These are phyloP conservation scores for Syngnathus rostellatus DNA, from an alignment of 2,797 vertebrate species.

Conservation along the genomic window DNA sequence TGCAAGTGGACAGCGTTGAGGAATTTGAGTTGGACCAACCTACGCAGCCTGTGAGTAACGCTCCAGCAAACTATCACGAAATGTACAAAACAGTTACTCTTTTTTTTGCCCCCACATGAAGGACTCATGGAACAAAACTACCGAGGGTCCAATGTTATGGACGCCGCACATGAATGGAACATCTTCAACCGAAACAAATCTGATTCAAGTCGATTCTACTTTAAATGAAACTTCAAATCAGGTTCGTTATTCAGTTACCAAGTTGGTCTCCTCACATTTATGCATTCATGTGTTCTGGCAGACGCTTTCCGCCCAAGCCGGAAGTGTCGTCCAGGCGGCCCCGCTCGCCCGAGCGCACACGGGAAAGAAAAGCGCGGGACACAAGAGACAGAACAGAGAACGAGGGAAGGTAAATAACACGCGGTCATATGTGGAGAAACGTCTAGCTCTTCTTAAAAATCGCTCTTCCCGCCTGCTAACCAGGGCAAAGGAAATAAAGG, in stretches of 20 bases:
- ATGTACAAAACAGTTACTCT: neutral
- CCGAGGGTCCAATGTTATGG: conserved; percentile 34
- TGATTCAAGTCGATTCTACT: conserved; percentile 39
- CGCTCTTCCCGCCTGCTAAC: conserved; percentile 52
- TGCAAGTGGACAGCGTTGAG: conserved; percentile 22
- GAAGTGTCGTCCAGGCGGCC: conserved; percentile 45
- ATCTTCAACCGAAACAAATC: conserved; percentile 23
- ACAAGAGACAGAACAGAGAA: conserved; percentile 66
- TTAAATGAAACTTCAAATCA: conserved; percentile 40
- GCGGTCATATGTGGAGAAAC: conserved; percentile 11
- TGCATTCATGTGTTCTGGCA: conserved; percentile 20
- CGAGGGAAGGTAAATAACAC: conserved; percentile 61
- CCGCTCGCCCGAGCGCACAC: conserved; percentile 50
- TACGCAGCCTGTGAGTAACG: conserved; percentile 10
- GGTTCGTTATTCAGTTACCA: conserved; percentile 22
- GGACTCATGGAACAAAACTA: conserved; percentile 43
- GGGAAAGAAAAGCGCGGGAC: conserved; percentile 53
- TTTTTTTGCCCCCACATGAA: conserved; percentile 28
- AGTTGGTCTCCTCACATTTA: conserved; percentile 13
- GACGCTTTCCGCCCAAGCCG: conserved; percentile 46
- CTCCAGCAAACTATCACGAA: too few relatives aligned
- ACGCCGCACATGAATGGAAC: conserved; percentile 11
- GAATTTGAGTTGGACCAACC: conserved; percentile 25
- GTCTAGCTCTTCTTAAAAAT: conserved; percentile 31
- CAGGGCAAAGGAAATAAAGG: conserved; percentile 78